Conservation (phyloP, 2,888 invertebrate species). For the Dendrolimus pini region DNA sequence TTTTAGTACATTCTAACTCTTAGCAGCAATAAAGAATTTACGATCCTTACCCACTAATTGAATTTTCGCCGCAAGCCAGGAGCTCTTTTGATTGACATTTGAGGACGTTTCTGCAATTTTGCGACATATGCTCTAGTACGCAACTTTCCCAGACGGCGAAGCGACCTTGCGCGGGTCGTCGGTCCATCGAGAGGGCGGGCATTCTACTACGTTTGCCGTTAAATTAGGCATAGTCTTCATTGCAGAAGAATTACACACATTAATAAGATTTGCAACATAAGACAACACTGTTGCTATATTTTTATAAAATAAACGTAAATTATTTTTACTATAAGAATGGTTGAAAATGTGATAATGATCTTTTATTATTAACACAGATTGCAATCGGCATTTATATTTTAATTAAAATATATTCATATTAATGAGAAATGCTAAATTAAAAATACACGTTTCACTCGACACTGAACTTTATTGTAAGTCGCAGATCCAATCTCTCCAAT, state of each 20-base stretch:
- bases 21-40: no score
- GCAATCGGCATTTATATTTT: no score
- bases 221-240: neutral
- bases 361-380: no score
- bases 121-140: neutral
- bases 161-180: neutral
- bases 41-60: no score
- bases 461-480: neutral
- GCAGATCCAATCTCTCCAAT: neutral
- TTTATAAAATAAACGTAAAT: no score
- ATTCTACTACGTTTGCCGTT: neutral
- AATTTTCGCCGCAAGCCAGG: neutral
- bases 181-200: neutral
- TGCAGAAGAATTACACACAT: no score
- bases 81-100: neutral
- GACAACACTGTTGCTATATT: no score
- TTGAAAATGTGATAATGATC: no score
- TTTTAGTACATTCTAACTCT: no score
- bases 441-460: neutral
- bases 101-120: neutral
- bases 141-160: neutral
- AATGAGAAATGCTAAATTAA: neutral
- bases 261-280: no score
- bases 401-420: no score
- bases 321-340: no score